Conservation (phyloP, 2,888 invertebrate genomes). For the Drosophila fulvimacula region DNA sequence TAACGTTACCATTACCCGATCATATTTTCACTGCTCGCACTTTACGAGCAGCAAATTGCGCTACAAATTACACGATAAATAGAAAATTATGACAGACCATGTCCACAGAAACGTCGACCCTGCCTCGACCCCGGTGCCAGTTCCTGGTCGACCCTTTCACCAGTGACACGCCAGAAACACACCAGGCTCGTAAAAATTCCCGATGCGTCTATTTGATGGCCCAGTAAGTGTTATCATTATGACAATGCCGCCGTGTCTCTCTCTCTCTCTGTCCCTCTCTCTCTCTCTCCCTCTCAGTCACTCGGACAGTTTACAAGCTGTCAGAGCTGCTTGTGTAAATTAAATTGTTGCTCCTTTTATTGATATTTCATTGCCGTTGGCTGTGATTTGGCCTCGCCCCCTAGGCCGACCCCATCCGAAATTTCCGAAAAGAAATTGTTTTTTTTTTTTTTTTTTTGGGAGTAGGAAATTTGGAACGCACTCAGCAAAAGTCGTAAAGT, state of each 20-base stretch:
- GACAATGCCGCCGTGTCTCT: conserved; percentile 46
- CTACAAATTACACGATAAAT: conserved; percentile 83
- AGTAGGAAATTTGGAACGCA: conserved; percentile 43
- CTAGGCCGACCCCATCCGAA: background rate
- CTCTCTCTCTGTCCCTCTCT: conserved; percentile 22
- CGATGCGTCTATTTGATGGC: conserved; percentile 78
- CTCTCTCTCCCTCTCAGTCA: conserved; percentile 10
- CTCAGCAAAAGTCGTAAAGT: conserved; percentile 83
- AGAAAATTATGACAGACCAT: conserved; percentile 82
- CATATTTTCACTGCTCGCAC: conserved; percentile 69
- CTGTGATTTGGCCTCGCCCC: conserved; percentile 59
- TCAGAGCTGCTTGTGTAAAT: conserved; percentile 76
- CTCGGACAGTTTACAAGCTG: conserved; percentile 62
- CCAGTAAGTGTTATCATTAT: conserved; percentile 80
- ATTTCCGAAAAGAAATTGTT: conserved; percentile 27
- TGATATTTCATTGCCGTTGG: conserved; percentile 73
- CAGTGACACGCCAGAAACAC: conserved; percentile 20
- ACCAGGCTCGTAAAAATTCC: conserved; percentile 70
- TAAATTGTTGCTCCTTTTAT: conserved; percentile 80
- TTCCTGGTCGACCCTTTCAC: conserved; percentile 58
- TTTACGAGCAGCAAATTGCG: conserved; percentile 83
- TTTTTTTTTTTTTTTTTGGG: background rate
- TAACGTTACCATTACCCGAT: conserved; percentile 53
- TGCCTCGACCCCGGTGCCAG: conserved; percentile 7
- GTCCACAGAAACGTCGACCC: conserved; percentile 41